Base-by-base conservation (phyloP, 1,140 invertebrate genomes). In the Scaptomyza graminum region DNA sequence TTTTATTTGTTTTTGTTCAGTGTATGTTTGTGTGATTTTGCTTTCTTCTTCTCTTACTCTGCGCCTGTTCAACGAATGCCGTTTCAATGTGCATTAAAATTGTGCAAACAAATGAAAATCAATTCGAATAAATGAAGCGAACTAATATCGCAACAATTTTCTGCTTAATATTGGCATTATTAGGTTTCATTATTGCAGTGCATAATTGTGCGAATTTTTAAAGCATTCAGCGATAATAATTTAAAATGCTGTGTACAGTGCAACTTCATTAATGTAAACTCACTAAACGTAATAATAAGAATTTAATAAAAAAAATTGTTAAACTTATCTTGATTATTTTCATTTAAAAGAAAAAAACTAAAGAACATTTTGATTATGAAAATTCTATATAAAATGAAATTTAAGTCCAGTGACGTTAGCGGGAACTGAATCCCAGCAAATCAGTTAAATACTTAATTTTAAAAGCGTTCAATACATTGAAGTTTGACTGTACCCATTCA, bases 41-140 rank as follows among this genome's bases (percentile, higher is more conserved):
- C 16, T 18, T 8, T 18, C 9, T 11, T 11, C 41, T 64, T 47
- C 28, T 34, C 22, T 2, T 37, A 18, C 22, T 22, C 11, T 49
- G 11, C 12, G 22, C 44, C 54, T 39, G 43, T 11, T 44, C 56
- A 68, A 49, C 74, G 49, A 60, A 73, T 56, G 78, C 72, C 47
- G 57, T 76, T 71, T 55, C 67, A 70, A 64, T 74, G 68, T 57
- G 55, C 67, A 71, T 71, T 57, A 34, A 55, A 57, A 52, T 67
- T 54, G 44, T 43, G 56, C 73, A 65, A 47, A 52, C 57, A 80
- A 84, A 85, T 77, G 59, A 85, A 84, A 85, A 84, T 80, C 81
- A 76, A 84, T 84, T 80, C 56, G 39, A 67, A 47, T 64, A 76
- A 88, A 82, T 75, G 83, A 79, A 78, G 78, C 78, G 75, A 67